Evolutionary conservation across 2,113 vertebrate species (phyloP).

Genomic region (Petromus typicus): DNA sequence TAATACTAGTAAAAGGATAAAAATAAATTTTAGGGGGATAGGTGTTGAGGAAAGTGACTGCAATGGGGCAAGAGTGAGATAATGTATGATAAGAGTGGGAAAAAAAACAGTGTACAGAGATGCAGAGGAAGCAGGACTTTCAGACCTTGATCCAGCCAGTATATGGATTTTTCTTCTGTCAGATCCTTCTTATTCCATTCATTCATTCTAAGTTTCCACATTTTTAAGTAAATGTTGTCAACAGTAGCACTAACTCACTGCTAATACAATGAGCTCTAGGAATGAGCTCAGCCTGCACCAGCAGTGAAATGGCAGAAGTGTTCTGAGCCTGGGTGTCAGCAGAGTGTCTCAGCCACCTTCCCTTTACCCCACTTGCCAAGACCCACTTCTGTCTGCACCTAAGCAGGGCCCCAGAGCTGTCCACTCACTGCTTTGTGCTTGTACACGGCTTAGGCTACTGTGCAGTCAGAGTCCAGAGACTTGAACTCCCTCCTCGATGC

Average conservation of each 20-base stretch:
- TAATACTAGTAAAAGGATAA: background rate
- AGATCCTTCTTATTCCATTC: conserved; percentile 9
- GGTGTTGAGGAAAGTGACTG: background rate
- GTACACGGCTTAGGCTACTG: too few relatives aligned
- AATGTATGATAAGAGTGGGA: background rate
- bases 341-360: background rate
- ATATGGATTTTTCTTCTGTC: background rate
- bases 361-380: background rate
- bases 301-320: background rate
- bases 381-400: background rate
- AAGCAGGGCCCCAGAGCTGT: accelerated
- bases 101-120: background rate
- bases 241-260: background rate
- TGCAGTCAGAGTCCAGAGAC: background rate
- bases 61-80: conserved; percentile 1
- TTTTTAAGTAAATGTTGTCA: background rate
- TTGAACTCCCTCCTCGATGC: background rate
- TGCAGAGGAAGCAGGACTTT: background rate
- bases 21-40: background rate
- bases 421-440: background rate
- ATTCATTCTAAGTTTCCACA: background rate
- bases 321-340: background rate
- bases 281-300: background rate
- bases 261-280: background rate
- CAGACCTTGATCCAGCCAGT: too few relatives aligned